phyloP scores from a whole-genome alignment of 2,797 vertebrate species.

The Tapera naevia region DNA sequence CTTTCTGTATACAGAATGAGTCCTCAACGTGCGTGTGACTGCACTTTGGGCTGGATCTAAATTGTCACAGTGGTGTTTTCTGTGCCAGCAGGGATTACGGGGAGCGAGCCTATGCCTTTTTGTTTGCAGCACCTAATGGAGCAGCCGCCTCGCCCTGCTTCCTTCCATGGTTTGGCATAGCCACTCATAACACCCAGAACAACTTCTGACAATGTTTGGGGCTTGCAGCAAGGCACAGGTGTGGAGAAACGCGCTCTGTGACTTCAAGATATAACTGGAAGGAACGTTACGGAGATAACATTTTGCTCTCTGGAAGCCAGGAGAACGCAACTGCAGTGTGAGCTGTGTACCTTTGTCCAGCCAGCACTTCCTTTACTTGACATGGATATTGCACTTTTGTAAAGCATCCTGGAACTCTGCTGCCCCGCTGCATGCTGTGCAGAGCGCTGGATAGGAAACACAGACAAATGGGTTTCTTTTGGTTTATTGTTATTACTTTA shows the following conservation, averaged over 20 bases:
- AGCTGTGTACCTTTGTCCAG: constrained; percentile 47
- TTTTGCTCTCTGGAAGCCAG: constrained; percentile 41
- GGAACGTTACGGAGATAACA: not conserved
- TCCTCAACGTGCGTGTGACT: not conserved
- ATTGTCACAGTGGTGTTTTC: not conserved
- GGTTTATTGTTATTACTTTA: not conserved
- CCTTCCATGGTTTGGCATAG: not conserved
- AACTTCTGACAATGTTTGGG: not conserved
- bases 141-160: not conserved
- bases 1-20: not conserved
- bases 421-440: constrained; percentile 54
- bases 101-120: not conserved
- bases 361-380: constrained; percentile 63
- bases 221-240: constrained; percentile 2
- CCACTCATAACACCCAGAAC: not conserved
- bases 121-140: not conserved
- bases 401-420: constrained; percentile 59
- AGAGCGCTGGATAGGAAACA: constrained; percentile 60
- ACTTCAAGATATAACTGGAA: constrained; percentile 49
- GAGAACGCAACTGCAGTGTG: constrained; percentile 12
- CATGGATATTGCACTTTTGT: constrained; percentile 62
- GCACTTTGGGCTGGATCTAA: not conserved
- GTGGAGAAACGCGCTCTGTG: not conserved
- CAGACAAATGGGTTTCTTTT: constrained; percentile 55
- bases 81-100: not conserved